A percentile compares a stretch with the other conserved stretches of the same genome.
Evolutionary conservation across 2,888 invertebrate genomes (phyloP).

Genomic region (Eustalomyia histrio): DNA sequence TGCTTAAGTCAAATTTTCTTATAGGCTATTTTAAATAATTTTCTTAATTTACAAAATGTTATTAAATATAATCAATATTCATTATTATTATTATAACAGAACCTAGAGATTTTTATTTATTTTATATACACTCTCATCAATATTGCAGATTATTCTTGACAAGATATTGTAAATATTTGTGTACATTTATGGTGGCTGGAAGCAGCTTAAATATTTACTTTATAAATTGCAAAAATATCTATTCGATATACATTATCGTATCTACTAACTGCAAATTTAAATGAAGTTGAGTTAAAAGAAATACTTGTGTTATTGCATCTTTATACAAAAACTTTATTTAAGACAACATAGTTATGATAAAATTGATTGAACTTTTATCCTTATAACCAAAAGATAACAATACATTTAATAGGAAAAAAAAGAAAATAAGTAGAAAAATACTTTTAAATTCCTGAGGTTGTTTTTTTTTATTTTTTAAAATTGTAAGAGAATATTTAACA

Average conservation of each 20-base stretch:
- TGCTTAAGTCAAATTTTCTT: neutral
- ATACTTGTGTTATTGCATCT: constrained; percentile 40
- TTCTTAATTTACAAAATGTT: neutral
- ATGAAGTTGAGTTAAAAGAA: constrained; percentile 23
- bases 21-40: neutral
- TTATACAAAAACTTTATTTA: neutral
- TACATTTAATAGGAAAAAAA: constrained; percentile 13
- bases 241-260: constrained; percentile 10
- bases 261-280: constrained; percentile 33
- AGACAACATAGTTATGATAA: constrained; percentile 16
- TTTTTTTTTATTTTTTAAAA: constrained; percentile 30
- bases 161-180: constrained; percentile 57
- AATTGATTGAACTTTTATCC: constrained; percentile 54
- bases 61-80: constrained; percentile 23
- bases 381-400: constrained; percentile 49
- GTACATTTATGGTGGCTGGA: constrained; percentile 58
- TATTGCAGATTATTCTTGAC: constrained; percentile 55
- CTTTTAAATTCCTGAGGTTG: constrained; percentile 47
- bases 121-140: constrained; percentile 39
- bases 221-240: constrained; percentile 54
- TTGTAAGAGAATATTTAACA: neutral
- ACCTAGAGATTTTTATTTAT: constrained; percentile 7
- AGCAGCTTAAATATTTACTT: constrained; percentile 56
- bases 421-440: constrained; percentile 21
- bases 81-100: constrained; percentile 2